These are phyloP conservation scores for Thereva unica DNA, from an alignment of 2,888 invertebrate species.

Conservation along the genomic window DNA sequence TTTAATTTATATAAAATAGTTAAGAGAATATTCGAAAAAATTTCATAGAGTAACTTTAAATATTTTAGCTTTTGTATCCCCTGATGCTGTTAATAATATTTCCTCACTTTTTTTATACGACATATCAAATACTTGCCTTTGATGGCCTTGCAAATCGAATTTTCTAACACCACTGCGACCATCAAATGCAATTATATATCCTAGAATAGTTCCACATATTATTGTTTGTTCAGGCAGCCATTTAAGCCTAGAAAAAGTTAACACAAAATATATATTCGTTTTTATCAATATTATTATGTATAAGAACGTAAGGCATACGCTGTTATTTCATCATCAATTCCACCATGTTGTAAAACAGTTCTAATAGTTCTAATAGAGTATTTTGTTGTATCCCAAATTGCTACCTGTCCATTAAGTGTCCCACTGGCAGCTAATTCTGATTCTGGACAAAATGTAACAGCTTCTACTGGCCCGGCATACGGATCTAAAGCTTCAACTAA, in stretches of 20 bases:
- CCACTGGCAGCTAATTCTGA: constrained; percentile 71
- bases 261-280: no score
- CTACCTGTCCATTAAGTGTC: constrained; percentile 76
- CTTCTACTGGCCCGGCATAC: constrained; percentile 64
- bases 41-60: constrained; percentile 58
- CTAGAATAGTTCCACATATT: constrained; percentile 77
- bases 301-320: constrained; percentile 51
- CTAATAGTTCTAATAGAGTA: constrained; percentile 62
- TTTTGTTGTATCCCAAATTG: constrained; percentile 81
- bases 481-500: constrained; percentile 58
- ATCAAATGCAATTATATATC: constrained; percentile 77
- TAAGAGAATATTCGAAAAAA: neutral
- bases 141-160: constrained; percentile 71
- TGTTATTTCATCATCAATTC: constrained; percentile 61
- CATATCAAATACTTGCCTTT: constrained; percentile 74
- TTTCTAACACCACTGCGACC: constrained; percentile 69
- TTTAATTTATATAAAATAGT: constrained; percentile 15
- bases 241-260: no score
- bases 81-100: constrained; percentile 72
- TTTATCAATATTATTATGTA: no score
- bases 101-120: constrained; percentile 68
- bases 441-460: constrained; percentile 72
- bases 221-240: constrained; percentile 62
- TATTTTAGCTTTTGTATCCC: constrained; percentile 76
- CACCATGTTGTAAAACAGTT: constrained; percentile 62